Evolutionary conservation across 1,140 invertebrate species (phyloP).

Genomic region (Zaprionus inermis): DNA sequence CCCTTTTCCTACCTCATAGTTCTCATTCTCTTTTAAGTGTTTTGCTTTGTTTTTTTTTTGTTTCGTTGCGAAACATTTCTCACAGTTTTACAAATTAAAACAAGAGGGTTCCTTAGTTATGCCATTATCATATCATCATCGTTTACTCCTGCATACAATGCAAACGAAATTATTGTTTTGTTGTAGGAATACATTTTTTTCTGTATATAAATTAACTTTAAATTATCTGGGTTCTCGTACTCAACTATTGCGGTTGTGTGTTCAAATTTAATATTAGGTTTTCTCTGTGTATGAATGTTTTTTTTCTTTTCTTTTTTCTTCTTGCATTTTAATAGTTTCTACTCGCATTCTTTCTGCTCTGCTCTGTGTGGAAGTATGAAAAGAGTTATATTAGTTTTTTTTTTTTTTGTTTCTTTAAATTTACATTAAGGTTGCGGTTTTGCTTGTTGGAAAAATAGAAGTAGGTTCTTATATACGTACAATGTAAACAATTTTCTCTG

Average conservation of each 20-base stretch:
- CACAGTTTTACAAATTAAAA: constrained; percentile 72
- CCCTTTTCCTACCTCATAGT: not conserved
- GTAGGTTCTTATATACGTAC: constrained; percentile 51
- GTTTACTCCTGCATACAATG: constrained; percentile 57
- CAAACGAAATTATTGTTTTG: constrained; percentile 64
- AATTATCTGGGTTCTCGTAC: constrained; percentile 56
- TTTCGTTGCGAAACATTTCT: constrained; percentile 83
- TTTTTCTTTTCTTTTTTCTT: constrained; percentile 16
- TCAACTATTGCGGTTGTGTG: constrained; percentile 24
- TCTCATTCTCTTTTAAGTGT: constrained; percentile 25
- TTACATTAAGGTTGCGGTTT: constrained; percentile 53
- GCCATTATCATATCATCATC: constrained; percentile 47
- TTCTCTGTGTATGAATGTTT: not conserved
- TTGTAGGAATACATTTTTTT: constrained; percentile 66
- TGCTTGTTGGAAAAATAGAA: constrained; percentile 73
- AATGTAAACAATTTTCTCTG: constrained; percentile 17
- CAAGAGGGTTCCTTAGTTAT: constrained; percentile 53
- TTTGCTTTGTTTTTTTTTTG: constrained; percentile 60
- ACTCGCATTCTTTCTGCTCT: constrained; percentile 14
- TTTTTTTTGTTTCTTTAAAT: constrained; percentile 25
- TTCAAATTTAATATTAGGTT: constrained; percentile 20
- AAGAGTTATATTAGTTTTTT: constrained; percentile 33
- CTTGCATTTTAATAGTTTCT: constrained; percentile 38
- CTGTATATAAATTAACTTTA: constrained; percentile 50
- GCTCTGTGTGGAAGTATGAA: constrained; percentile 36